phyloP scores from a whole-genome alignment of 2,888 invertebrate genomes.

The Thymelicus lineola region DNA sequence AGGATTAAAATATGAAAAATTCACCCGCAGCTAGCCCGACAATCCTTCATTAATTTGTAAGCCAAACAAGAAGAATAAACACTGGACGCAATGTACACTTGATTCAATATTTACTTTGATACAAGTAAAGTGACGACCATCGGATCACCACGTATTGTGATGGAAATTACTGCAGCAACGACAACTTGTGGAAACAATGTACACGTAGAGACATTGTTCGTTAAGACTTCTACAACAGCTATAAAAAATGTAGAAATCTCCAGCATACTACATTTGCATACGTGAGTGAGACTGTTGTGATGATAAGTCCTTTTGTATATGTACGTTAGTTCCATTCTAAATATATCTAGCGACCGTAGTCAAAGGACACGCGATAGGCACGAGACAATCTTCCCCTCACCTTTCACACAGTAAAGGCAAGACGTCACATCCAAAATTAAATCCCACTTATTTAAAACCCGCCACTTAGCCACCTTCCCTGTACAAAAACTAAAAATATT shows the following conservation, averaged over 20 bases:
- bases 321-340: constrained; percentile 48
- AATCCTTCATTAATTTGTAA: constrained; percentile 81
- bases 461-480: constrained; percentile 83
- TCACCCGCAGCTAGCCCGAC: constrained; percentile 57
- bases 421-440: constrained; percentile 83
- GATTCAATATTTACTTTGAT: constrained; percentile 81
- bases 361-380: constrained; percentile 76
- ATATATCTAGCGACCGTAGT: constrained; percentile 59
- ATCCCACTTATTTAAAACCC: constrained; percentile 81
- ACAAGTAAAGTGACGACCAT: constrained; percentile 78
- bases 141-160: constrained; percentile 73
- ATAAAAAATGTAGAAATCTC: constrained; percentile 53
- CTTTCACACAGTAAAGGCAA: constrained; percentile 64
- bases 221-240: constrained; percentile 46
- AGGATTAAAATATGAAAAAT: constrained; percentile 54
- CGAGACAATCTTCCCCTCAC: constrained; percentile 80
- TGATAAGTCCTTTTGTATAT: constrained; percentile 25
- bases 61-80: constrained; percentile 70
- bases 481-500: constrained; percentile 84
- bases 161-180: constrained; percentile 71
- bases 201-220: constrained; percentile 55
- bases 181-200: constrained; percentile 69
- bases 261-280: constrained; percentile 18
- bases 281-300: constrained; percentile 7
- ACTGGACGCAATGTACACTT: constrained; percentile 79